Evolutionary conservation across 2,888 invertebrate species (phyloP), one percentile per base, ranked within the genome.

Genomic region (Sussaba pulchella): DNA sequence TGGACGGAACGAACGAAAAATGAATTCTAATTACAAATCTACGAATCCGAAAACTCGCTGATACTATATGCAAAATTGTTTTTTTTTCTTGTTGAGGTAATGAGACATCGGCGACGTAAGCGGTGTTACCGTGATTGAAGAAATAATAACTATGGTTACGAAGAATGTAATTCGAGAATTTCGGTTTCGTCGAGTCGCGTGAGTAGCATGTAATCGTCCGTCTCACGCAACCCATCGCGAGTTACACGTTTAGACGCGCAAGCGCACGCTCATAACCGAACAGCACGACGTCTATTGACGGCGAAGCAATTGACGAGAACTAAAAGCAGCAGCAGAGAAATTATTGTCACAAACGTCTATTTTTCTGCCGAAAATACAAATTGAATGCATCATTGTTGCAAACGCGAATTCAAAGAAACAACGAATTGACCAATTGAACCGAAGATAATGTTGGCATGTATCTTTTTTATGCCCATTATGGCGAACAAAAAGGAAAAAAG

Each of bases 221-320:
- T 61, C 76, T 67, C 67, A 78, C 61, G 59, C 76, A 50, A 41
- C 41, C 47, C 39, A 26, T 43, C 63, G 67, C 67, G 75, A 69
- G 57, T 81, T 26, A 69, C 69, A 73, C 64, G 43, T 78, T 70
- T 73, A 59, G 26, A 10, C 39, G 67, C 79, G 75, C 75, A 72
- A 61, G 75, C 82, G 71, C 75, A 75, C 70, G 74, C 61, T 50
- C 36, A 14, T 26, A 36, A 24, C 54, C 67, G 47, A 39, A 74
- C 59, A 39, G 64, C 74, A 43, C 41, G 78, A 78, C 59, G 81
- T 78, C 67, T 75, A 26, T 17, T 31, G 71, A 26, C 43, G 21
- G 3, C 31, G 36, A 70, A 72, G 31, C 52, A 47, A 43, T 52
- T 41, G 24, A 1, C 54, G 1, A n/a, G 43, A 52, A 57, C 24